Conservation (phyloP, 2,113 vertebrate species). For the Gasterosteus aculeatus region DNA sequence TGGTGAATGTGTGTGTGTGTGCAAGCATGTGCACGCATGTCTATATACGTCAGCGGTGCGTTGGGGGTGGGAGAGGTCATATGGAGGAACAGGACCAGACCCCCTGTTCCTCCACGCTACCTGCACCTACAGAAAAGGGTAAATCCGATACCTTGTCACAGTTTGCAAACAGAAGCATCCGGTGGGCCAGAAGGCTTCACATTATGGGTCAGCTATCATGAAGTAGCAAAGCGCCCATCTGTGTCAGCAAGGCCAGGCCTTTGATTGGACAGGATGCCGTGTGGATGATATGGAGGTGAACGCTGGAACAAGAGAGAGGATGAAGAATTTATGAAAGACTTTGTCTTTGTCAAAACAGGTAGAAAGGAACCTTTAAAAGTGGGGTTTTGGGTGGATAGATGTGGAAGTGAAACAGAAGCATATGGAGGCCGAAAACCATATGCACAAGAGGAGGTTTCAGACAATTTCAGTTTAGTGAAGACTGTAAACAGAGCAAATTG, state of each 20-base stretch:
- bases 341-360: neutral
- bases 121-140: conserved; percentile 73
- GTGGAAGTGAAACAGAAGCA: conserved; percentile 1
- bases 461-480: neutral
- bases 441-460: conserved; percentile 1
- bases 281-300: conserved; percentile 10
- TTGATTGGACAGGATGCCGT: conserved; percentile 5
- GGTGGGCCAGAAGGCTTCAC: conserved; percentile 56
- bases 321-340: conserved; percentile 7
- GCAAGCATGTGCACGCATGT: conserved; percentile 20
- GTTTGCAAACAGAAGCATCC: conserved; percentile 86
- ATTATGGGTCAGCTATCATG: conserved; percentile 74
- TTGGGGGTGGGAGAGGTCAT: conserved; percentile 67
- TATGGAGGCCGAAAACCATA: conserved; percentile 12
- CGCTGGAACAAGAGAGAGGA: neutral
- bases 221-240: conserved; percentile 48
- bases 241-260: too few relatives aligned
- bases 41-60: conserved; percentile 41
- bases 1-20: neutral
- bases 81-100: conserved; percentile 63
- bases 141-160: conserved; percentile 81
- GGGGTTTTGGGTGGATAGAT: neutral
- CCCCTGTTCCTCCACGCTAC: conserved; percentile 68
- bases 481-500: conserved; percentile 3
- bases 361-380: neutral